These are phyloP conservation scores for Microchrysa polita DNA, from an alignment of 2,888 invertebrate species.

Conservation along the genomic window DNA sequence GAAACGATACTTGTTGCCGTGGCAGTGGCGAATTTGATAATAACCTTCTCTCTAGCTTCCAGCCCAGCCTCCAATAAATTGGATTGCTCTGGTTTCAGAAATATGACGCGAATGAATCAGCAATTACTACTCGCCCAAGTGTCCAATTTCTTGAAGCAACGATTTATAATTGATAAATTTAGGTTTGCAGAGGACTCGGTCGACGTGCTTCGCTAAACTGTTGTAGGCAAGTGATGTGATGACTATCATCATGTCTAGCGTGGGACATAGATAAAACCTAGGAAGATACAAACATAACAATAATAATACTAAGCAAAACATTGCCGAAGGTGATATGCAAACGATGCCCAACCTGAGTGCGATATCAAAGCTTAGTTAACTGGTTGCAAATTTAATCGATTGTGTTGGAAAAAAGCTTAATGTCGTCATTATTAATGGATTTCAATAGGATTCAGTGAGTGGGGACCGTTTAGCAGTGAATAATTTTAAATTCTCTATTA, in stretches of 20 bases:
- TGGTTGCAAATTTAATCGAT: constrained; percentile 28
- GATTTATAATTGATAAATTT: not conserved
- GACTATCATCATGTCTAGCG: constrained; percentile 19
- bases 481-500: constrained; percentile 20
- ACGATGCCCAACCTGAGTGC: constrained; percentile 6
- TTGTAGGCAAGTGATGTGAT: not conserved
- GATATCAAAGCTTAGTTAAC: constrained; percentile 16
- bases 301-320: constrained; percentile 14
- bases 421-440: constrained; percentile 34
- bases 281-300: constrained; percentile 6
- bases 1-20: constrained; percentile 14
- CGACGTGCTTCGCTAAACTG: constrained; percentile 12
- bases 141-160: constrained; percentile 7
- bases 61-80: constrained; percentile 1
- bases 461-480: not conserved
- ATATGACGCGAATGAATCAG: constrained; percentile 22
- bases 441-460: not conserved
- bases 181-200: no score
- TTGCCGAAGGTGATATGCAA: constrained; percentile 38
- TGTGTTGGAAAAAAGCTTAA: constrained; percentile 22
- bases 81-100: constrained; percentile 23
- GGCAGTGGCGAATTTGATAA: not conserved
- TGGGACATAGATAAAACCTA: no score
- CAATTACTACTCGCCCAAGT: no score
- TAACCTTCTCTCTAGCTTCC: constrained; percentile 14